Conservation (phyloP, 2,113 vertebrate species). For the Typhlomys cinereus region DNA sequence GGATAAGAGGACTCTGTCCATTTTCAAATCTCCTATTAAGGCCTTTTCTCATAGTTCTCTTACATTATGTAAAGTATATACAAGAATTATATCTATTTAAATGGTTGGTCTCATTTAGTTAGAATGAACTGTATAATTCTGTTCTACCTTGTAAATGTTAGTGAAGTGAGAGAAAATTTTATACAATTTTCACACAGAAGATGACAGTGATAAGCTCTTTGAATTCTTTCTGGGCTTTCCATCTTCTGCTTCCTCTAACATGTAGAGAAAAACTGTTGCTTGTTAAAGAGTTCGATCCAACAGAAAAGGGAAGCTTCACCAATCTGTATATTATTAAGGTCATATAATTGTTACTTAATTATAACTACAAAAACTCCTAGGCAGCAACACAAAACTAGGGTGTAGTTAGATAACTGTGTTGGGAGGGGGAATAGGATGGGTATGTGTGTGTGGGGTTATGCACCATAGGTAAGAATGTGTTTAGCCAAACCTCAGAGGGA, state of each 20-base stretch:
- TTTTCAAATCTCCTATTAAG: not conserved
- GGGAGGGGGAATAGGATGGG: too few species aligned
- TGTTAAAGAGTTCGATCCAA: not conserved
- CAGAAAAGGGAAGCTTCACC: not conserved
- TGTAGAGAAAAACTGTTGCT: not conserved
- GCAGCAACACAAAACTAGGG: not conserved
- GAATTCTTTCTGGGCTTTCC: not conserved
- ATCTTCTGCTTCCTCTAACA: not conserved
- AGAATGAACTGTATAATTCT: not conserved
- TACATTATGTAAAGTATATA: not conserved
- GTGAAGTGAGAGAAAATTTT: not conserved
- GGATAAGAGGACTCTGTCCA: not conserved
- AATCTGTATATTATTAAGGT: not conserved
- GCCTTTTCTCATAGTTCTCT: not conserved
- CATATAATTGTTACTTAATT: not conserved
- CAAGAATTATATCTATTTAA: not conserved
- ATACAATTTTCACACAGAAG: not conserved
- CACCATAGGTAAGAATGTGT: too few species aligned
- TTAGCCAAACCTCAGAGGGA: too few species aligned
- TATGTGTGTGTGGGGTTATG: too few species aligned
- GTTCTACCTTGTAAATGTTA: not conserved
- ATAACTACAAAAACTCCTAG: not conserved
- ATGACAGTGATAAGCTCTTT: not conserved
- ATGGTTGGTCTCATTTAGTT: not conserved
- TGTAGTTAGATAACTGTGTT: too few species aligned